Conservation (phyloP, 2,113 vertebrate genomes). For the Gambusia affinis region DNA sequence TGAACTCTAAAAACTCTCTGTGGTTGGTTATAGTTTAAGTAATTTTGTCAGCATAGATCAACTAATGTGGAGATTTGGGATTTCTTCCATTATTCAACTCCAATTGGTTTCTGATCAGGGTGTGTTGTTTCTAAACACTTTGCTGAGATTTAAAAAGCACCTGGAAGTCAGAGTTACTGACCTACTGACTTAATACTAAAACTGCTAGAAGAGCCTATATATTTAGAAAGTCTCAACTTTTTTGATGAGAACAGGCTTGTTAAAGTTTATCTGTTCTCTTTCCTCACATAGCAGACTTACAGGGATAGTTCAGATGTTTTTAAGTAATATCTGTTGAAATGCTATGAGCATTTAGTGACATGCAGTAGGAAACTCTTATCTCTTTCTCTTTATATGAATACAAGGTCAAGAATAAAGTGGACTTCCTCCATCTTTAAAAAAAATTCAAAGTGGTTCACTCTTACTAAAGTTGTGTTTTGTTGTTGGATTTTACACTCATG, state of each 20-base stretch:
- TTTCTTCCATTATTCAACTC: background rate
- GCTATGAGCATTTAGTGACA: background rate
- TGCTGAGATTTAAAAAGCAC: background rate
- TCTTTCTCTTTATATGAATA: no score
- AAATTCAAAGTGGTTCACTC: background rate
- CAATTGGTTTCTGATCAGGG: background rate
- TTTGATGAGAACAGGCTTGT: background rate
- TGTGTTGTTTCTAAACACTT: background rate
- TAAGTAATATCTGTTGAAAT: no score
- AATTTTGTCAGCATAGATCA: no score
- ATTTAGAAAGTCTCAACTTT: background rate
- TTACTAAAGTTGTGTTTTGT: no score
- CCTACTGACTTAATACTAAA: background rate
- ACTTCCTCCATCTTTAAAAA: background rate
- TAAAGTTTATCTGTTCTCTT: background rate
- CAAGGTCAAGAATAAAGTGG: background rate
- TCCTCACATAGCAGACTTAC: background rate
- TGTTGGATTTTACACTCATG: no score
- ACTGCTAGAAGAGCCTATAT: background rate
- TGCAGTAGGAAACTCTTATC: background rate
- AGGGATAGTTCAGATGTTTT: background rate
- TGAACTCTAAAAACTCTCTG: background rate
- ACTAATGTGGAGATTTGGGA: background rate
- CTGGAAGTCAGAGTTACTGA: background rate
- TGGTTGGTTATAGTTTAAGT: no score